Conservation (phyloP, 2,797 vertebrate species). For the Cottoperca gobio region DNA sequence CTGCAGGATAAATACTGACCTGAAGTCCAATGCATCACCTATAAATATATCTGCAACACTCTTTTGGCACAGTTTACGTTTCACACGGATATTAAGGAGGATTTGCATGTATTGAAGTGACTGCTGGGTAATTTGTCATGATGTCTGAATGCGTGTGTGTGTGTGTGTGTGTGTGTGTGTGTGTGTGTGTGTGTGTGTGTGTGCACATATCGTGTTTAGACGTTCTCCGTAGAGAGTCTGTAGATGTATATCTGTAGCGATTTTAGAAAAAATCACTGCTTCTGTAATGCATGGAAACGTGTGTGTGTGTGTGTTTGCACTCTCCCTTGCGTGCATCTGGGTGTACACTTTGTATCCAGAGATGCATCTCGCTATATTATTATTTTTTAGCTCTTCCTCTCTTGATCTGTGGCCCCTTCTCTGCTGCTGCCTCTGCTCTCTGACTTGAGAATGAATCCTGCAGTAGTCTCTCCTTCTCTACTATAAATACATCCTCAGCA, state of each 20-base stretch:
- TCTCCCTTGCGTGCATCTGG: slow-evolving; percentile 18
- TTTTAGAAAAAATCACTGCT: slow-evolving; percentile 81
- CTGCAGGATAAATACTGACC: neutral
- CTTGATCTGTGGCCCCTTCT: slow-evolving; percentile 40
- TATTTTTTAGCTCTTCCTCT: slow-evolving; percentile 54
- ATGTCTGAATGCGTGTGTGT: neutral
- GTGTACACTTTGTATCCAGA: slow-evolving; percentile 31
- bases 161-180: neutral
- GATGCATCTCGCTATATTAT: slow-evolving; percentile 44
- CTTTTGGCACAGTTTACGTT: neutral
- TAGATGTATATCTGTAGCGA: slow-evolving; percentile 63
- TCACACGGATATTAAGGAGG: neutral
- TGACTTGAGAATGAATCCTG: slow-evolving; percentile 59
- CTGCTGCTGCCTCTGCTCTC: slow-evolving; percentile 28
- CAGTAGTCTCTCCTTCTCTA: slow-evolving; percentile 52
- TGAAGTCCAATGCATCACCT: neutral
- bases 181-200: slow-evolving; percentile 8
- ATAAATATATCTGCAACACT: too few species aligned
- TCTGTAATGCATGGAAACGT: slow-evolving; percentile 63
- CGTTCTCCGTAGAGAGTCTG: slow-evolving; percentile 55
- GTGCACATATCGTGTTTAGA: slow-evolving; percentile 52
- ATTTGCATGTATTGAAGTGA: neutral
- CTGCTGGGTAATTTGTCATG: slow-evolving; percentile 4
- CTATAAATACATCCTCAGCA: slow-evolving; percentile 67
- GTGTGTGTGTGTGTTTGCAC: slow-evolving; percentile 30